Evolutionary conservation across 2,797 vertebrate genomes (phyloP).

Genomic region (Threskiornis aethiopicus): DNA sequence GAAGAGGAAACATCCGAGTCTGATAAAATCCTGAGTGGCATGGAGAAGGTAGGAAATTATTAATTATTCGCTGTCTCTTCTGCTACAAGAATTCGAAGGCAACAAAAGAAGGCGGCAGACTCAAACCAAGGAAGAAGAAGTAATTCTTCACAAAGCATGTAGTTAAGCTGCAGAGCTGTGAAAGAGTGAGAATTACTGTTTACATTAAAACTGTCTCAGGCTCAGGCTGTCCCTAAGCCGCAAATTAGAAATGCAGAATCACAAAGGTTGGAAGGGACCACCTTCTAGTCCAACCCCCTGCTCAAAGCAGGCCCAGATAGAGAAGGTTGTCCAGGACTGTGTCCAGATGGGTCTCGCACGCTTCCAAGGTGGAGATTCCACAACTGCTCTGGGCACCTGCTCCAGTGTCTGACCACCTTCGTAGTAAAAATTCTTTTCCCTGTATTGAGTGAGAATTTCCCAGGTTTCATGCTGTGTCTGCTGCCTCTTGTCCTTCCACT

Average conservation of each 20-base stretch:
- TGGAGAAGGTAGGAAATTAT: neutral
- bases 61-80: neutral
- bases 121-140: neutral
- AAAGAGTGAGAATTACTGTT: neutral
- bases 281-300: neutral
- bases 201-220: neutral
- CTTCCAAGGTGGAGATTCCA: neutral
- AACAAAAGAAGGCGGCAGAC: neutral
- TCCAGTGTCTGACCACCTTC: neutral
- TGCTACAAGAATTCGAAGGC: neutral
- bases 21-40: neutral
- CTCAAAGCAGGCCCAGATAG: neutral
- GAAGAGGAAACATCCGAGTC: neutral
- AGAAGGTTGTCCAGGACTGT: neutral
- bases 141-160: neutral
- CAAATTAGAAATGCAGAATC: neutral
- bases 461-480: neutral
- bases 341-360: neutral
- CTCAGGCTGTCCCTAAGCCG: neutral
- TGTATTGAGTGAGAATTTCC: neutral
- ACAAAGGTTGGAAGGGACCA: fast-evolving
- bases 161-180: neutral
- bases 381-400: neutral
- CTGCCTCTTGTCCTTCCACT: neutral
- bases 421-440: neutral